Evolutionary conservation across 2,797 vertebrate genomes (phyloP).

Genomic region (Scomberomorus guttatus): DNA sequence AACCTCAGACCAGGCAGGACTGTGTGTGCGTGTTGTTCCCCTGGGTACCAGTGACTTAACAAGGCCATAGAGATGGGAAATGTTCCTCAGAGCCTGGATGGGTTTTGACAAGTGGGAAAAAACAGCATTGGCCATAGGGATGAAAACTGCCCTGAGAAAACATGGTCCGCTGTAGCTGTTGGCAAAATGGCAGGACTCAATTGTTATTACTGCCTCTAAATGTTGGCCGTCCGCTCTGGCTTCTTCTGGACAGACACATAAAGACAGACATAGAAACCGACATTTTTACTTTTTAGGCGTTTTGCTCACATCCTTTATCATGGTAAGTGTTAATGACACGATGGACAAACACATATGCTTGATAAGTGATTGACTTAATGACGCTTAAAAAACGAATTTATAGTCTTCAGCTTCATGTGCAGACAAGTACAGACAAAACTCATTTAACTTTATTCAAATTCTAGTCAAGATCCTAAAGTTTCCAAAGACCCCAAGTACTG

Average conservation of each 20-base stretch:
- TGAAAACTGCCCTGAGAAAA: slow-evolving; percentile 74
- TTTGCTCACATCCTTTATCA: slow-evolving; percentile 35
- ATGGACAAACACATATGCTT: slow-evolving; percentile 2
- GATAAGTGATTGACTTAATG: neutral
- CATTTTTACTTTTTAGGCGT: slow-evolving; percentile 58
- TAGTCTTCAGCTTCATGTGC: neutral
- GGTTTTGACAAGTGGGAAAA: slow-evolving; percentile 75
- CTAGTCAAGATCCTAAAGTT: slow-evolving; percentile 17
- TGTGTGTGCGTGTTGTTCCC: slow-evolving; percentile 44
- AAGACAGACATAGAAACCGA: slow-evolving; percentile 47
- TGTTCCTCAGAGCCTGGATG: slow-evolving; percentile 69
- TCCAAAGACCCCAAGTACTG: slow-evolving; percentile 29
- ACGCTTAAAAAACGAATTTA: slow-evolving; percentile 8
- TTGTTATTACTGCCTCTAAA: slow-evolving; percentile 77
- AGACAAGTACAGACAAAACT: slow-evolving; percentile 1
- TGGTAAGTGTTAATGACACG: slow-evolving; percentile 28
- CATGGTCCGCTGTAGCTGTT: slow-evolving; percentile 72
- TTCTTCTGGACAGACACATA: slow-evolving; percentile 58
- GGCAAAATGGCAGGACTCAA: slow-evolving; percentile 66
- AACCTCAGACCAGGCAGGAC: slow-evolving; percentile 60
- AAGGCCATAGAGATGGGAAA: slow-evolving; percentile 72
- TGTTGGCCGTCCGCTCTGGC: slow-evolving; percentile 63
- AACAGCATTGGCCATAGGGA: slow-evolving; percentile 58
- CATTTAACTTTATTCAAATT: slow-evolving; percentile 24
- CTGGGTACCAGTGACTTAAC: slow-evolving; percentile 64